Evolutionary conservation across 2,113 vertebrate genomes (phyloP).

Genomic region (Uropsilus gracilis): DNA sequence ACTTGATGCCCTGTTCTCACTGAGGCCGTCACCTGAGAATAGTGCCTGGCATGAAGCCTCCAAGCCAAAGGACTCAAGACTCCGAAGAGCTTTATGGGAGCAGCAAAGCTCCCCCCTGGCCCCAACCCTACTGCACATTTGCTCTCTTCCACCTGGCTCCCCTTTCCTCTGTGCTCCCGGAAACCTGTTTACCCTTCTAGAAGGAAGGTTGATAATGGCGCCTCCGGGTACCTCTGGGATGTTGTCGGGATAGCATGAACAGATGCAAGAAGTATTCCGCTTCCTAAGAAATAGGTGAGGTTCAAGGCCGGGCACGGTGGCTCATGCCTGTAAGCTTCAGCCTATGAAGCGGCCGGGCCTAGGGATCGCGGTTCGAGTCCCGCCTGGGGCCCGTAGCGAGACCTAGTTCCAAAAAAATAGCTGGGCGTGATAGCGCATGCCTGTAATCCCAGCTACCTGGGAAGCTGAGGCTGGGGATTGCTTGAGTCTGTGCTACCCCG

Average conservation of each 20-base stretch:
- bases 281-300: too few species aligned
- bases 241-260: background rate
- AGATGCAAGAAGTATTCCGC: background rate
- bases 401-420: too few species aligned
- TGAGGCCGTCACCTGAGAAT: background rate
- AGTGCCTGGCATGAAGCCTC: constrained; percentile 45
- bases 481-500: too few species aligned
- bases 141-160: background rate
- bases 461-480: too few species aligned
- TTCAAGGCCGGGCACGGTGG: too few species aligned
- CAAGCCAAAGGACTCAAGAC: background rate
- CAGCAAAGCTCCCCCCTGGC: background rate
- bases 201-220: background rate
- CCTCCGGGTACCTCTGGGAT: background rate
- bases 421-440: too few species aligned
- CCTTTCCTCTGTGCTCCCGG: background rate
- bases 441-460: too few species aligned
- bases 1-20: constrained; percentile 14
- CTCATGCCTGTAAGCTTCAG: too few species aligned
- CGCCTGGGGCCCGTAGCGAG: too few species aligned
- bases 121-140: fast-evolving
- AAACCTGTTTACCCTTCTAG: background rate
- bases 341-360: too few species aligned
- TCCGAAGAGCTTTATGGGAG: background rate
- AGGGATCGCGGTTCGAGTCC: too few species aligned